Conservation (phyloP, 2,888 invertebrate genomes). For the Coelopa pilipes region DNA sequence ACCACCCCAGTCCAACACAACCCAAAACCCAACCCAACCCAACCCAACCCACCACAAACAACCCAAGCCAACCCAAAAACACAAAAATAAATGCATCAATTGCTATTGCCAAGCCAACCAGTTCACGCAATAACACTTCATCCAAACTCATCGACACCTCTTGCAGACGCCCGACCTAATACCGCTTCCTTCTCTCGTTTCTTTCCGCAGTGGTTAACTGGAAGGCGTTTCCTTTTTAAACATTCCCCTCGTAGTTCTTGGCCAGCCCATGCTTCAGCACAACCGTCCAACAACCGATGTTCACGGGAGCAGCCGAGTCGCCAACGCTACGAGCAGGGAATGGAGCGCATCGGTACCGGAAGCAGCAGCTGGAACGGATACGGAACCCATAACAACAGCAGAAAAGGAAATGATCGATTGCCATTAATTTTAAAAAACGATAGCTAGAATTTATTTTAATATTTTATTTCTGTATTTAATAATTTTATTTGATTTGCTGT, state of each 20-base stretch:
- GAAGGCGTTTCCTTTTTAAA: conserved; percentile 61
- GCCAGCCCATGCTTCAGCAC: conserved; percentile 11
- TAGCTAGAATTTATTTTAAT: conserved; percentile 59
- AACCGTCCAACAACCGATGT: no score
- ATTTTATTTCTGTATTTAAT: conserved; percentile 42
- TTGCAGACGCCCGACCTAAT: no score
- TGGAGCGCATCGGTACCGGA: conserved; percentile 11
- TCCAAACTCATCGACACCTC: neutral
- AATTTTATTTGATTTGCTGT: conserved; percentile 48
- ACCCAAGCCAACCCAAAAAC: no score
- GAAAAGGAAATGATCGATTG: conserved; percentile 41
- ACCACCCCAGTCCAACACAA: no score
- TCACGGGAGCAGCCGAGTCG: no score
- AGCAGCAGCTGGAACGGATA: conserved; percentile 32
- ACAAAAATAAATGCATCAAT: conserved; percentile 41
- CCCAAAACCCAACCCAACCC: no score
- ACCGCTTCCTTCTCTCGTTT: conserved; percentile 36
- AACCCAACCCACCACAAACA: no score
- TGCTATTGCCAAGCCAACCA: conserved; percentile 35
- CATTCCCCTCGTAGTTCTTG: conserved; percentile 27
- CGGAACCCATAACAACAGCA: conserved; percentile 26
- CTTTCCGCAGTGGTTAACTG: conserved; percentile 61
- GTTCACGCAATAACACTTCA: conserved; percentile 25
- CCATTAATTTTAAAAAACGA: conserved; percentile 52
- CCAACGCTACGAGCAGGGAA: conserved; percentile 40